Evolutionary conservation across 2,888 invertebrate genomes (phyloP).

Genomic region (Erynnis tages): DNA sequence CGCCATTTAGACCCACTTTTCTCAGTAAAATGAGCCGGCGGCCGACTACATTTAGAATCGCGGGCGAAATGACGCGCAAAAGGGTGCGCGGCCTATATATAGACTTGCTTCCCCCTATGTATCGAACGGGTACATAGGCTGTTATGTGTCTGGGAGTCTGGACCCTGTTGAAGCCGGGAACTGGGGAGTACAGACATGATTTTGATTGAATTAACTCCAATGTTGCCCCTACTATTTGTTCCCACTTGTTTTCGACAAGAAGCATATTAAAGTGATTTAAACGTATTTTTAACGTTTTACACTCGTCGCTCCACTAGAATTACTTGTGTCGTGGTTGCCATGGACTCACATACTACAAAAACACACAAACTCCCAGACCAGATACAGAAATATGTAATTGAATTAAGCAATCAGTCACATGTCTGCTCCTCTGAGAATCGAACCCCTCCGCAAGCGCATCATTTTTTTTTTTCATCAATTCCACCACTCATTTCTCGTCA

Average conservation of each 20-base stretch:
- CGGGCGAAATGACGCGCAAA: conserved; percentile 9
- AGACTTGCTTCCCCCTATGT: conserved; percentile 10
- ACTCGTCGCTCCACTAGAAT: too few species aligned
- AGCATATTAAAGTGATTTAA: too few species aligned
- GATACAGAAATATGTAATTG: too few species aligned
- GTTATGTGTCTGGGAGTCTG: conserved; percentile 15
- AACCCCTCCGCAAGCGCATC: too few species aligned
- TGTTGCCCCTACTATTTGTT: conserved; percentile 2
- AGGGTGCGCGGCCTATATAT: conserved; percentile 19
- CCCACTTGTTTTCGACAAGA: background rate
- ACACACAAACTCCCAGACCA: too few species aligned
- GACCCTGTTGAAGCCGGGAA: conserved; percentile 3
- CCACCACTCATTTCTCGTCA: too few species aligned
- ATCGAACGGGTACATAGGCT: conserved; percentile 15
- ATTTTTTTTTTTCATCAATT: too few species aligned
- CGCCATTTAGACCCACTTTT: background rate
- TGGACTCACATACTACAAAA: too few species aligned
- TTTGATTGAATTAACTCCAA: conserved; percentile 6
- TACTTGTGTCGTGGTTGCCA: too few species aligned
- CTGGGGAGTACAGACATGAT: conserved; percentile 1
- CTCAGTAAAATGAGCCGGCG: background rate
- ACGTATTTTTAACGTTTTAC: too few species aligned
- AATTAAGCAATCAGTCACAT: too few species aligned
- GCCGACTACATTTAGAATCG: background rate
- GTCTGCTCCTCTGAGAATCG: too few species aligned